phyloP scores from a whole-genome alignment of 1,140 invertebrate species.

The Paralvinella palmiformis region DNA sequence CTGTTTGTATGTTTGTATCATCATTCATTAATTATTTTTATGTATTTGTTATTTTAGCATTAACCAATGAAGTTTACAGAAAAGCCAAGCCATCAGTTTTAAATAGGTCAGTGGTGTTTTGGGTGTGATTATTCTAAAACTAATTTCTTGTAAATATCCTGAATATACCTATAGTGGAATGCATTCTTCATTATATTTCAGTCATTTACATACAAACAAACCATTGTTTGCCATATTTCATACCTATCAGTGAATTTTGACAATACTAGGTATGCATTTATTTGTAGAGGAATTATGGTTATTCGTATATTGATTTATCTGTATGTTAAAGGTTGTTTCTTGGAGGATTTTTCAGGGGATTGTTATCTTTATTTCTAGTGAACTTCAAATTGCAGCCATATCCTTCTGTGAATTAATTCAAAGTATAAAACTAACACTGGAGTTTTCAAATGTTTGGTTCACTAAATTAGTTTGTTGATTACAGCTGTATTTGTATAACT shows the following conservation, averaged over 20 bases:
- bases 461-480: too few species aligned
- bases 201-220: background rate
- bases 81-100: slow-evolving; percentile 25
- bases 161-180: background rate
- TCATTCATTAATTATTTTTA: background rate
- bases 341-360: too few species aligned
- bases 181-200: background rate
- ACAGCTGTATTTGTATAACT: too few species aligned
- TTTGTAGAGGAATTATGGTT: too few species aligned
- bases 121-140: slow-evolving; percentile 10
- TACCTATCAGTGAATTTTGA: slow-evolving; percentile 28
- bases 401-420: too few species aligned
- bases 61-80: slow-evolving; percentile 42
- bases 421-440: too few species aligned
- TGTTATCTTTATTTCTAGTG: too few species aligned
- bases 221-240: background rate
- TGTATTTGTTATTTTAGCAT: slow-evolving; percentile 25
- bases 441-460: too few species aligned
- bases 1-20: background rate
- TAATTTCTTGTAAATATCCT: background rate
- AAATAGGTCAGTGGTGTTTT: slow-evolving; percentile 4
- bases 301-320: too few species aligned
- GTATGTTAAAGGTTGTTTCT: too few species aligned
- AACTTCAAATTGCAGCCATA: too few species aligned
- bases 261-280: too few species aligned